These are phyloP conservation scores for Melangyna quadrimaculata DNA, from an alignment of 2,888 invertebrate genomes.

Conservation along the genomic window DNA sequence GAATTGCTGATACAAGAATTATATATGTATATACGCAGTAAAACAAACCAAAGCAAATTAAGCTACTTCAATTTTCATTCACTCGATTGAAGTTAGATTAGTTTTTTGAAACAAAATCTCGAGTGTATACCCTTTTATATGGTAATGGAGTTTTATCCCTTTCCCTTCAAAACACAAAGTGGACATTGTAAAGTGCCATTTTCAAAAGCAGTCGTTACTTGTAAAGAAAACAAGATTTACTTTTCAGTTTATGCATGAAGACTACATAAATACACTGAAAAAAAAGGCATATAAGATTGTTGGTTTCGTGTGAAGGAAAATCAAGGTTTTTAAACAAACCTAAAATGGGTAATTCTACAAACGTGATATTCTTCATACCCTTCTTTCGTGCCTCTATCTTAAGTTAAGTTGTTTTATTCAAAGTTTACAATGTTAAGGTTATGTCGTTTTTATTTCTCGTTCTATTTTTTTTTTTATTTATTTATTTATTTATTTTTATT, in stretches of 20 bases:
- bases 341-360: too few relatives aligned
- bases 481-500: too few relatives aligned
- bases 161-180: background rate
- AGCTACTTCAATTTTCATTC: background rate
- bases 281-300: background rate
- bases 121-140: background rate
- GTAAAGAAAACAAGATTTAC: background rate
- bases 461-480: too few relatives aligned
- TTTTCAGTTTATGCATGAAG: background rate
- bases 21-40: too few relatives aligned
- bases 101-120: background rate
- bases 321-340: too few relatives aligned
- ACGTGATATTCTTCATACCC: too few relatives aligned
- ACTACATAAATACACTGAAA: background rate
- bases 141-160: background rate
- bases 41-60: background rate
- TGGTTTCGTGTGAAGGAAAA: too few relatives aligned
- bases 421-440: too few relatives aligned
- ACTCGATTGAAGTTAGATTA: slow-evolving; percentile 13
- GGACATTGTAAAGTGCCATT: background rate
- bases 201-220: background rate
- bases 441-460: too few relatives aligned
- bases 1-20: slow-evolving; percentile 3
- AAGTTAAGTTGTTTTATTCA: too few relatives aligned
- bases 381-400: too few relatives aligned